These are phyloP conservation scores for Podiceps cristatus DNA, from an alignment of 2,113 vertebrate genomes.

Conservation along the genomic window DNA sequence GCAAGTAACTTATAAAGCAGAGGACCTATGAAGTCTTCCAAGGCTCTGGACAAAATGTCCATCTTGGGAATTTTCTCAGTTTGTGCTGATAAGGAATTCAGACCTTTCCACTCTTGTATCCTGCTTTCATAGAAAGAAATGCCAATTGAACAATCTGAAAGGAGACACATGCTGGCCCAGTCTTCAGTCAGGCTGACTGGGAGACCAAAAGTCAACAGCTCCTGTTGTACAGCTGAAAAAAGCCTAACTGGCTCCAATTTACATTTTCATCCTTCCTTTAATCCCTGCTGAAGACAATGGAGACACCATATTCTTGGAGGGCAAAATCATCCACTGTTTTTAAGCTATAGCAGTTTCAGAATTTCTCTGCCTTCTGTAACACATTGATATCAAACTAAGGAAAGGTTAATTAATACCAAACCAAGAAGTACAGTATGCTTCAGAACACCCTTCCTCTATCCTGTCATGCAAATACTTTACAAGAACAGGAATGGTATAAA, in stretches of 20 bases:
- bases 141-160: background rate
- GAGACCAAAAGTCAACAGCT: background rate
- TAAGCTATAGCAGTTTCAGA: background rate
- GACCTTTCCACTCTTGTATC: background rate
- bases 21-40: background rate
- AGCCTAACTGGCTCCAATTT: background rate
- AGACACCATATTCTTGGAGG: background rate
- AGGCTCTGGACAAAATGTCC: background rate
- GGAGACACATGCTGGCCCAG: accelerated
- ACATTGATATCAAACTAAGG: background rate
- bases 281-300: background rate
- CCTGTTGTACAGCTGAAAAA: background rate
- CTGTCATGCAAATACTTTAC: conserved; percentile 4
- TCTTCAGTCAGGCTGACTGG: background rate
- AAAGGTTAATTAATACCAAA: conserved; percentile 40
- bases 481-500: background rate
- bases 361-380: background rate
- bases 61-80: background rate
- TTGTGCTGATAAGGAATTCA: background rate
- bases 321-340: background rate
- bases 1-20: background rate
- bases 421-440: background rate
- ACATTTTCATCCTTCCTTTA: background rate
- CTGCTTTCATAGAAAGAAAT: background rate
- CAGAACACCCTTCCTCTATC: background rate